phyloP scores from a whole-genome alignment of 2,888 invertebrate species.

The Lasioglossum oenotherae region DNA sequence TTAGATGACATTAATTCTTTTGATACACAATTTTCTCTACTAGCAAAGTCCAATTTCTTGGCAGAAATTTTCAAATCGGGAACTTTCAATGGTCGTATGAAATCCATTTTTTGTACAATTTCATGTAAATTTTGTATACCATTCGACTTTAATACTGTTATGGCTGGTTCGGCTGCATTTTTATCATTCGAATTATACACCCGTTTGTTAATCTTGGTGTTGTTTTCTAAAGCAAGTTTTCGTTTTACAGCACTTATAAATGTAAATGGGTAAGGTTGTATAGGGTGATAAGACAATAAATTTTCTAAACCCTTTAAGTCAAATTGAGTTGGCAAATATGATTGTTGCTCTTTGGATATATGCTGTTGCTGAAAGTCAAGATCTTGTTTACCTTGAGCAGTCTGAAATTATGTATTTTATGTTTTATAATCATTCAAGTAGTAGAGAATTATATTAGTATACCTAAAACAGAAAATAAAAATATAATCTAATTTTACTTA shows the following conservation, averaged over 20 bases:
- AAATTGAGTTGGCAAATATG: constrained; percentile 33
- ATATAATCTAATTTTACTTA: constrained; percentile 63
- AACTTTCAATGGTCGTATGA: constrained; percentile 80
- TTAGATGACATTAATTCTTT: constrained; percentile 74
- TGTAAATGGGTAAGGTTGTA: constrained; percentile 86
- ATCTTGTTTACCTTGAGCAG: constrained; percentile 66
- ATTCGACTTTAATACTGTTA: constrained; percentile 51
- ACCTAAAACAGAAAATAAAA: background rate
- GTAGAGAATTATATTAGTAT: background rate
- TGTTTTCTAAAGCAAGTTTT: constrained; percentile 84
- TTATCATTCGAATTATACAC: constrained; percentile 61
- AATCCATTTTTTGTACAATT: constrained; percentile 76
- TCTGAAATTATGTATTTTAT: constrained; percentile 56
- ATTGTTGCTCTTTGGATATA: constrained; percentile 29
- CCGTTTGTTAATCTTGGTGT: constrained; percentile 69
- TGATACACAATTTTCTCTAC: constrained; percentile 74
- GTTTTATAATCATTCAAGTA: background rate
- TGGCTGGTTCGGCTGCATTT: constrained; percentile 35
- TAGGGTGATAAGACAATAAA: constrained; percentile 73
- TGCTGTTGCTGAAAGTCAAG: constrained; percentile 58
- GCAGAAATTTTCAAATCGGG: constrained; percentile 82
- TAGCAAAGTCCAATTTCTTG: constrained; percentile 78
- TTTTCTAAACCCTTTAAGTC: constrained; percentile 56
- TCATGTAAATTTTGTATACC: constrained; percentile 62
- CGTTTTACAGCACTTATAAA: constrained; percentile 87